Evolutionary conservation across 2,113 vertebrate genomes (phyloP), one percentile per base, ranked within the genome.

Genomic region (Crypturellus undulatus): DNA sequence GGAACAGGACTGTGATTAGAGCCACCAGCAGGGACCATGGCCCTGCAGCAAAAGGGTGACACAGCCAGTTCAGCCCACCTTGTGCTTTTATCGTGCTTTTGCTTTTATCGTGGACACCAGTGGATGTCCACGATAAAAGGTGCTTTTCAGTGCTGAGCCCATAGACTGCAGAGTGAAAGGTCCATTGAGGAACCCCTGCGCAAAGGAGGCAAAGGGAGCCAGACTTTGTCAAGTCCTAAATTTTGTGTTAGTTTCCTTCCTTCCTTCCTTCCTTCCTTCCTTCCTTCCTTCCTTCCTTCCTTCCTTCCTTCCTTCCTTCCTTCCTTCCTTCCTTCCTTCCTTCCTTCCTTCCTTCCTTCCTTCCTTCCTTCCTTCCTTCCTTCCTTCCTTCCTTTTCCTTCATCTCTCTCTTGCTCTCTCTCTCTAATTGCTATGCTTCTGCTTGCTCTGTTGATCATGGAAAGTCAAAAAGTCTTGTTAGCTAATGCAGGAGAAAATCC

Each of bases 401-500:
- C 40, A 18, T 42, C 8, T 60, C 54, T 68, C 77, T 11, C 47
- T 60, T 38, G 38, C 89, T 34, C 25, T 40, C 65, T 15, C 30
- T 73, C 45, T 56, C 17, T 34, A 81, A 56, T 65, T 62, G 17
- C 42, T 78, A 11, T 42, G 19, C 69, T 70, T 60, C 43, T 88
- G n/a, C 36, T 60, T 75, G 11, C 40, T 40, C 92, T 94, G 62
- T 58, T 71, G 70, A 52, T 52, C 58, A 79, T 1, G 3, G 38
- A 76, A 85, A 84, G 58, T 36, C 42, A 79, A 75, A 78, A 88
- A 47, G 12, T 52, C 67, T 47, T 75, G 40, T 67, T 58, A 65
- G 42, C 87, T 88, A 82, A 89, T 40, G 28, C 58, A 85, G 51
- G 45, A 71, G 62, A 92, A 76, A 91, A 75, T 58, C 28, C 45